phyloP scores from a whole-genome alignment of 2,797 vertebrate genomes.

The Crocidura indochinensis region DNA sequence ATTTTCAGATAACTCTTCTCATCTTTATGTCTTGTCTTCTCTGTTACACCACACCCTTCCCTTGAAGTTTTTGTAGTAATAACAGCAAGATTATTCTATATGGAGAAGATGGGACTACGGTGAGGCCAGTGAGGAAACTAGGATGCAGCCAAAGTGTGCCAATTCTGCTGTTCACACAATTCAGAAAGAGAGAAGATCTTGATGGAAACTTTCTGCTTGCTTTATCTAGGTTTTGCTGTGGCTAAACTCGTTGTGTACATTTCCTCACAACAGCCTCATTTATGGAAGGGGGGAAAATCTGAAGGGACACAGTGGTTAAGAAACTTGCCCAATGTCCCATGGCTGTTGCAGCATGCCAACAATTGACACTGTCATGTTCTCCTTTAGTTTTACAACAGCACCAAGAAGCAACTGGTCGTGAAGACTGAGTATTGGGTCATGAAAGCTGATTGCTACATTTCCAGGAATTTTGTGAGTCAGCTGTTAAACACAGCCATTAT shows the following conservation, averaged over 20 bases:
- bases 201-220: neutral
- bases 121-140: neutral
- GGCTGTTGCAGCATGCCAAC: conserved; percentile 14
- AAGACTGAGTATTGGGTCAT: conserved; percentile 24
- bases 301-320: neutral
- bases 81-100: neutral
- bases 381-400: conserved; percentile 55
- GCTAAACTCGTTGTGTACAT: neutral
- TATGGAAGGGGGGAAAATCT: conserved; percentile 1
- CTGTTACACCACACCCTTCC: neutral
- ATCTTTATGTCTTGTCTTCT: neutral
- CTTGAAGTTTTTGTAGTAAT: neutral
- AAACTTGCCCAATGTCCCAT: conserved; percentile 13
- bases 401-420: neutral
- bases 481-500: conserved; percentile 45
- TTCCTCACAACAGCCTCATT: neutral
- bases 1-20: conserved; percentile 32
- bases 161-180: neutral
- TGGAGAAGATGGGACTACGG: neutral
- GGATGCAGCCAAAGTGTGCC: neutral
- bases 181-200: neutral
- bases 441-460: conserved; percentile 42
- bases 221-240: neutral
- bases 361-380: neutral
- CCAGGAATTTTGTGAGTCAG: conserved; percentile 64